Conservation (phyloP, 2,797 vertebrate species). For the Cryptoprocta ferox region DNA sequence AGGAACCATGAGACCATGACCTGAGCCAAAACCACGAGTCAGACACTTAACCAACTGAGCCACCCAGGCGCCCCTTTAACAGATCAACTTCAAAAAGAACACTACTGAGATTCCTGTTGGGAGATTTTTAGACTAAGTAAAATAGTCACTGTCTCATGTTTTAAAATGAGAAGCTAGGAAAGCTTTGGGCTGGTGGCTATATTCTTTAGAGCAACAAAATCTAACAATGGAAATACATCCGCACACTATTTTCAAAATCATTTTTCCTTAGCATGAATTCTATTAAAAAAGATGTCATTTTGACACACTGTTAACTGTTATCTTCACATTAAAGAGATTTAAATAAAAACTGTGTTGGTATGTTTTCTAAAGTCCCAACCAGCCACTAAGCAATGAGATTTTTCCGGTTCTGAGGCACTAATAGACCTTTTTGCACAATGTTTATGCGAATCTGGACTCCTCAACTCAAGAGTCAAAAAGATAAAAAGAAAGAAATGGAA, state of each 20-base stretch:
- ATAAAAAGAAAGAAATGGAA: background rate
- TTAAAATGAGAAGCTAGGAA: background rate
- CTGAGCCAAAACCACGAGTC: too few species aligned
- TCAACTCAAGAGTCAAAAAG: background rate
- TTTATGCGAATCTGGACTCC: background rate
- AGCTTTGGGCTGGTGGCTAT: background rate
- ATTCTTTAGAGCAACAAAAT: background rate
- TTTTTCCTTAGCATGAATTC: background rate
- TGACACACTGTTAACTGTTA: background rate
- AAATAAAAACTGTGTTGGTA: background rate
- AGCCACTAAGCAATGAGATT: background rate
- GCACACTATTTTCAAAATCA: conserved; percentile 15
- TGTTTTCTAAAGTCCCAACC: background rate
- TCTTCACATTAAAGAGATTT: conserved; percentile 5
- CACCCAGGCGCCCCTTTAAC: background rate
- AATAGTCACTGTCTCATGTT: background rate
- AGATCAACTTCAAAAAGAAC: conserved; percentile 14
- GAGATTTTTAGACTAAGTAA: background rate
- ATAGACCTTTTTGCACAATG: background rate
- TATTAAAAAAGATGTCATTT: background rate
- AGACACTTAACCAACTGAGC: too few species aligned
- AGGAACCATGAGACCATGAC: too few species aligned
- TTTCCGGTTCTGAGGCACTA: background rate
- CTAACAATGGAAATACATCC: background rate
- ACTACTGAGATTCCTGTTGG: background rate